Conservation (phyloP, 2,888 invertebrate genomes). For the Rhopalosiphum nymphaeae region DNA sequence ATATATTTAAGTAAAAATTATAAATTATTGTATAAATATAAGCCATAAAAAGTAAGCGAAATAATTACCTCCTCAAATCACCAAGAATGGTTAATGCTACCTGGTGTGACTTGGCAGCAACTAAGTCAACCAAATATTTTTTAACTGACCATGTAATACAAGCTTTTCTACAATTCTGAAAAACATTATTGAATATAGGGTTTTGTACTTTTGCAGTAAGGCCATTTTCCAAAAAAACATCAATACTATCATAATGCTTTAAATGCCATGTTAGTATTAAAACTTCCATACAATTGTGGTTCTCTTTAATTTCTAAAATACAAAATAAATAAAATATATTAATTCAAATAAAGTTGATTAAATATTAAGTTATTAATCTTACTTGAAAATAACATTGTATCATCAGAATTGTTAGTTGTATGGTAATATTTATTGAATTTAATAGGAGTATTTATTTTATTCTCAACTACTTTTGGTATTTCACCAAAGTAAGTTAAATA, state of each 20-base stretch:
- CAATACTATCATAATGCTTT: conserved; percentile 42
- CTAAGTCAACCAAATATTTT: conserved; percentile 46
- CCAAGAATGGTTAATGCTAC: conserved; percentile 35
- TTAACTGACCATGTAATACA: conserved; percentile 54
- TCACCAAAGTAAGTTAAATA: conserved; percentile 37
- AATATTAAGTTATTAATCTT: neutral
- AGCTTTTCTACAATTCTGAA: conserved; percentile 43
- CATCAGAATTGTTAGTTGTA: conserved; percentile 22
- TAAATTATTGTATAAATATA: neutral
- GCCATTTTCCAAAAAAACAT: conserved; percentile 50
- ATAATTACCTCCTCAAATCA: conserved; percentile 57
- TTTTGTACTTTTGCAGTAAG: neutral
- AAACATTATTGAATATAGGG: conserved; percentile 3
- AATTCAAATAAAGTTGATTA: neutral
- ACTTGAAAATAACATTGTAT: conserved; percentile 32
- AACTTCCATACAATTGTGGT: conserved; percentile 41
- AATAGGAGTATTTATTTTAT: conserved; percentile 35
- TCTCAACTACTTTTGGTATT: conserved; percentile 34
- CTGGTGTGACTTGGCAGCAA: conserved; percentile 37
- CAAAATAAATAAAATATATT: conserved; percentile 1
- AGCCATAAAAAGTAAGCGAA: neutral
- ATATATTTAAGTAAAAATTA: neutral
- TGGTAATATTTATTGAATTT: conserved; percentile 3
- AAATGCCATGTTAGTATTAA: conserved; percentile 48
- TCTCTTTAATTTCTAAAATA: conserved; percentile 51